Base-by-base conservation (phyloP, 2,113 vertebrate species). In the Myrmophylax atrothorax region DNA sequence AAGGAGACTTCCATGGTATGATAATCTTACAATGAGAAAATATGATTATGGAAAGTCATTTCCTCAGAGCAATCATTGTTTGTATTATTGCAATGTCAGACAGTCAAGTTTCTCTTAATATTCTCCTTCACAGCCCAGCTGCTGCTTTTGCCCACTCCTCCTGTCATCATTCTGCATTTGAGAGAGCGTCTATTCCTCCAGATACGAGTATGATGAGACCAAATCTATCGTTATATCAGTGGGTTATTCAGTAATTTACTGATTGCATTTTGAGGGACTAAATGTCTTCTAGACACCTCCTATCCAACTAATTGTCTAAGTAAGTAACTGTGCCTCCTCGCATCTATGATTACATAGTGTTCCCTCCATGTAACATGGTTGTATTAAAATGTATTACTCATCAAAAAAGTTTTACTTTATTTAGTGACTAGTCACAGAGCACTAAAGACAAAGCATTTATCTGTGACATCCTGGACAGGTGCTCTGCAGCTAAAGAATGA, bases 121-220 rank as follows among this genome's bases (percentile, higher is more conserved):
- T 47, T 58, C 37, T 83, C 53, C 70, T 94, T 94, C 92, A 93
- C 40, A 90, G 66, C 13, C 76, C 84, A 85, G 53, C 40, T 92
- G 55, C 63, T 64, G 22, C 28, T 75, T 84, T 62, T 67, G 14
- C 20, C 29, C 35, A 6, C 33, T 92, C 28, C 24, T 89, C 82
- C 60, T 2, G 1, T 64, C 33, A 64, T 64, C 37, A 42, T 72
- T 56, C 35, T 93, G 49, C 18, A 82, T 60, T 91, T 76, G 20
- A 52, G 66, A 87, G 60, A 72, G 10, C 17, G 60, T 37, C 33
- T 60, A 37, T 60, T 64, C 20, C 35, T 82, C 23, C 52, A 55
- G 52, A 23, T 67, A 53, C 0, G 12, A 80, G 66, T 56, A 37
- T 24, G 12, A 73, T 47, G 11, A 59, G 44, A 72, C 28, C 53